Conservation (phyloP, 2,113 vertebrate genomes). For the Rhizomys pruinosus region DNA sequence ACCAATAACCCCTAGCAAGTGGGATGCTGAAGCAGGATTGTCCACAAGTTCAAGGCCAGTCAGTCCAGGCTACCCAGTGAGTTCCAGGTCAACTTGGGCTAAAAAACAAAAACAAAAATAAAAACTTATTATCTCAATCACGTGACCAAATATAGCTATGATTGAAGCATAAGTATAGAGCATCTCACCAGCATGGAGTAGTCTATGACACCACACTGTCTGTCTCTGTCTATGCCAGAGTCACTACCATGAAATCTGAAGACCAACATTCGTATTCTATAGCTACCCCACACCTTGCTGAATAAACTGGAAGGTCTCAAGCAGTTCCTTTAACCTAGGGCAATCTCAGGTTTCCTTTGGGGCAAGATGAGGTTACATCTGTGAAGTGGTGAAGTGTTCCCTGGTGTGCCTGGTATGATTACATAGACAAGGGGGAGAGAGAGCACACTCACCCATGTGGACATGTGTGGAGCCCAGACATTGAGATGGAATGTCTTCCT, state of each 20-base stretch:
- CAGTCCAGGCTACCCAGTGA: too few species aligned
- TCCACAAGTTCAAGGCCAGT: too few species aligned
- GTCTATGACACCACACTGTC: neutral
- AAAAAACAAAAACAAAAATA: neutral
- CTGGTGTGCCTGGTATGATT: neutral
- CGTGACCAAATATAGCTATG: neutral
- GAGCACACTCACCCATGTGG: too few species aligned
- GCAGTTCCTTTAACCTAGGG: neutral
- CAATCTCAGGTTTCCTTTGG: neutral
- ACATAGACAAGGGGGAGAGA: neutral
- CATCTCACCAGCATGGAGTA: neutral
- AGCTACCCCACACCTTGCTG: neutral
- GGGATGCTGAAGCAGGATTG: too few species aligned
- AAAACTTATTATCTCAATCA: neutral
- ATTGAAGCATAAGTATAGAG: neutral
- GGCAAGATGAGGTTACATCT: neutral
- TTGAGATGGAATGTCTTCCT: neutral
- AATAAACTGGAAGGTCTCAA: neutral
- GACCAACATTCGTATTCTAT: neutral
- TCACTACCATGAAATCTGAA: neutral
- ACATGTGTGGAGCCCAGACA: too few species aligned
- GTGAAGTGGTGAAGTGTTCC: neutral
- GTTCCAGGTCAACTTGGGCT: too few species aligned
- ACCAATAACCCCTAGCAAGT: neutral
- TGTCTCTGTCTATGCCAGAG: neutral